These are phyloP conservation scores for Nudaria mundana DNA, from an alignment of 2,888 invertebrate species.

Conservation along the genomic window DNA sequence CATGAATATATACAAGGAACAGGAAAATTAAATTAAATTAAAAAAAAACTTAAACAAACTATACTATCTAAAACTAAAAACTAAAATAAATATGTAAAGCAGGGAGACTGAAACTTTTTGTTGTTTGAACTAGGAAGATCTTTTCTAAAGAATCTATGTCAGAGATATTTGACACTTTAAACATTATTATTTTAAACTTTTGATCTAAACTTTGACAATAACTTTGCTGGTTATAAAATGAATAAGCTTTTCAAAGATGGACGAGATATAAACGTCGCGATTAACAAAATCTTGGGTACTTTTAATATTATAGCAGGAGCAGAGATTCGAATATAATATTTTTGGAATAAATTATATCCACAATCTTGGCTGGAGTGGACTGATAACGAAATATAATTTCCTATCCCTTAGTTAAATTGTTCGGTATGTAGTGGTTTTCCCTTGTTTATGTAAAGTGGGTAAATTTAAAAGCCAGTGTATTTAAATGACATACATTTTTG, in stretches of 20 bases:
- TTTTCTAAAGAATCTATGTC: too few species aligned
- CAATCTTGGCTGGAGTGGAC: slow-evolving; percentile 12
- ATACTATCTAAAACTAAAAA: too few species aligned
- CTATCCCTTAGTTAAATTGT: slow-evolving; percentile 14
- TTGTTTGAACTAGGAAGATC: too few species aligned
- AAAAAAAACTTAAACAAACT: too few species aligned
- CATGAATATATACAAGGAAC: too few species aligned
- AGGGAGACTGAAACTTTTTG: too few species aligned
- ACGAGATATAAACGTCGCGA: neutral
- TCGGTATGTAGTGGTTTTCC: neutral
- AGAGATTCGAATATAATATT: slow-evolving; percentile 7
- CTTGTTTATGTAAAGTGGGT: slow-evolving; percentile 6
- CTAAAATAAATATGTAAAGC: too few species aligned
- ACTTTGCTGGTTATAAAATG: slow-evolving; percentile 1
- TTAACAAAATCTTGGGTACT: slow-evolving; percentile 3
- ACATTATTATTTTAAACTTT: too few species aligned
- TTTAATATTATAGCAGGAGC: slow-evolving; percentile 7
- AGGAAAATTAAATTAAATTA: too few species aligned
- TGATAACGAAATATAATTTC: slow-evolving; percentile 23
- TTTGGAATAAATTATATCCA: slow-evolving; percentile 13
- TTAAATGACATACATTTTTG: too few species aligned
- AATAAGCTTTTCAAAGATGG: neutral
- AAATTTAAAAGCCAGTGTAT: neutral
- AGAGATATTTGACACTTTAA: too few species aligned
- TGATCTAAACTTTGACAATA: too few species aligned